These are phyloP conservation scores for Lindbergichthys nudifrons DNA, from an alignment of 2,797 vertebrate genomes.

Conservation along the genomic window DNA sequence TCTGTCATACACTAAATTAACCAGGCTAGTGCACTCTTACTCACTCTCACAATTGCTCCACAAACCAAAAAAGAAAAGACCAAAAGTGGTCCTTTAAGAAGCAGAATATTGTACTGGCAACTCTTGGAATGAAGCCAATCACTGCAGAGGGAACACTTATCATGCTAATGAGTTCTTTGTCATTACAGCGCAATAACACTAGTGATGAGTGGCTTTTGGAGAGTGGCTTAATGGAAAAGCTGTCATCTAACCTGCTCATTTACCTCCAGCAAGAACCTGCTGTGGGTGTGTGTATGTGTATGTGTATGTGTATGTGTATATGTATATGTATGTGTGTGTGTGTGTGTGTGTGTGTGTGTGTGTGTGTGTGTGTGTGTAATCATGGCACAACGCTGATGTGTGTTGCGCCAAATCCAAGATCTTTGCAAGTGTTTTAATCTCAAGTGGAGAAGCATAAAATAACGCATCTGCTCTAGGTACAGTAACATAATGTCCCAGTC, in stretches of 20 bases:
- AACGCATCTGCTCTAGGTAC: background rate
- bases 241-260: conserved; percentile 62
- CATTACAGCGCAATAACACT: conserved; percentile 67
- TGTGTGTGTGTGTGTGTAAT: background rate
- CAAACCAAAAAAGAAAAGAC: background rate
- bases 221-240: conserved; percentile 64
- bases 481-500: background rate
- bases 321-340: background rate
- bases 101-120: conserved; percentile 49
- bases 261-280: conserved; percentile 38
- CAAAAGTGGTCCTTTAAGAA: conserved; percentile 30
- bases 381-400: background rate
- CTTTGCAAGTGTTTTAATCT: conserved; percentile 12
- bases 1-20: conserved; percentile 20
- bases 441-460: background rate
- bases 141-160: conserved; percentile 56
- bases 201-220: conserved; percentile 45
- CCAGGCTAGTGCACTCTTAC: background rate
- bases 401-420: conserved; percentile 20
- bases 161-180: conserved; percentile 65
- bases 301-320: conserved; percentile 7
- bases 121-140: conserved; percentile 55
- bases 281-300: conserved; percentile 6
- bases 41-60: background rate
- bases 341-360: conserved; percentile 4